Conservation (phyloP, 2,113 vertebrate genomes). For the Mustelus asterias region DNA sequence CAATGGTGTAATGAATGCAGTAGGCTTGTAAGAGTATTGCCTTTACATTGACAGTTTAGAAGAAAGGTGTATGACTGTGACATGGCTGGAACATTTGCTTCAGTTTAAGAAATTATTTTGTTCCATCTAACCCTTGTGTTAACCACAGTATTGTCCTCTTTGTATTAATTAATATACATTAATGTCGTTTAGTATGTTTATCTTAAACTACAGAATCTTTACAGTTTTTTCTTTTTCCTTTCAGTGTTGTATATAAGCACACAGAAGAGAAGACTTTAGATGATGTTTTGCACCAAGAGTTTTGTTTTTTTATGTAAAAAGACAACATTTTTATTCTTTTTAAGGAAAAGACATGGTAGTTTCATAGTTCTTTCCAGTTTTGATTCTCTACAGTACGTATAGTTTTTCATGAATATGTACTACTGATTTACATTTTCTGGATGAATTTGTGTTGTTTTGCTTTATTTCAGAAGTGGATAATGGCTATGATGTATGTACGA, state of each 20-base stretch:
- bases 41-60: neutral
- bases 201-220: neutral
- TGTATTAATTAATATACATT: neutral
- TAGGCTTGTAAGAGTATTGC: neutral
- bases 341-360: neutral
- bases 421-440: neutral
- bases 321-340: neutral
- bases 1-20: neutral
- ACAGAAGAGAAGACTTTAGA: conserved; percentile 96
- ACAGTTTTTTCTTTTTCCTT: conserved; percentile 46
- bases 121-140: neutral
- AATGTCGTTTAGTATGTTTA: neutral
- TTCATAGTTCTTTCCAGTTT: neutral
- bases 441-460: neutral
- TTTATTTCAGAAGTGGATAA: neutral
- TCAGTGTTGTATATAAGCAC: conserved; percentile 98
- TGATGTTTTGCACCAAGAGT: conserved; percentile 40
- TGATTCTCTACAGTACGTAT: neutral
- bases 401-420: neutral
- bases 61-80: neutral
- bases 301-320: conserved; percentile 31
- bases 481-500: neutral
- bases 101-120: neutral
- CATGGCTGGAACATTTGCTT: neutral
- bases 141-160: neutral